These are phyloP conservation scores for Mungos mungo DNA, from an alignment of 2,113 vertebrate genomes.

Conservation along the genomic window DNA sequence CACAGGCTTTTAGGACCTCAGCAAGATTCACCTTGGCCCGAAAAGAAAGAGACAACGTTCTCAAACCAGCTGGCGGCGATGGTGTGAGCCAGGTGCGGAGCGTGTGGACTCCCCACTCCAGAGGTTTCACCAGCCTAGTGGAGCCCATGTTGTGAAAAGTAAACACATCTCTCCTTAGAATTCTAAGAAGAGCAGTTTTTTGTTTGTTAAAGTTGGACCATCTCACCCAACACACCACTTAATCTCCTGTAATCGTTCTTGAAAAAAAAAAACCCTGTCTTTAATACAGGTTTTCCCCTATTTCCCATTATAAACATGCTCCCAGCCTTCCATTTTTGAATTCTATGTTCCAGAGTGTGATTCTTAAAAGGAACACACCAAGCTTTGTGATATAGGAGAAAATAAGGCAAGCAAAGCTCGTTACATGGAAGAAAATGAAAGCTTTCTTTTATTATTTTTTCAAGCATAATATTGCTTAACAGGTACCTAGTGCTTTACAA, in stretches of 20 bases:
- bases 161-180: background rate
- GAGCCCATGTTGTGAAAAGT: background rate
- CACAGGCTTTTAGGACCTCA: background rate
- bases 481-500: background rate
- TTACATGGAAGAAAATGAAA: background rate
- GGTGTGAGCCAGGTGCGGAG: accelerated
- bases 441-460: background rate
- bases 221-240: background rate
- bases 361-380: constrained; percentile 23
- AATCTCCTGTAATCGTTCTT: background rate
- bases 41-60: background rate
- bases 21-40: constrained; percentile 6
- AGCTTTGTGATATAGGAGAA: background rate
- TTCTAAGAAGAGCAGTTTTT: background rate
- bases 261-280: background rate
- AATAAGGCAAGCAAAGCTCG: background rate
- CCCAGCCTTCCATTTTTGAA: background rate
- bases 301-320: background rate
- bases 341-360: background rate
- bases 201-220: background rate
- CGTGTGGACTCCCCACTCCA: background rate
- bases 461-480: background rate
- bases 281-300: background rate
- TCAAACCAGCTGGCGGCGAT: background rate
- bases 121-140: background rate